These are phyloP conservation scores for Noctua comes DNA, from an alignment of 2,888 invertebrate species.

Conservation along the genomic window DNA sequence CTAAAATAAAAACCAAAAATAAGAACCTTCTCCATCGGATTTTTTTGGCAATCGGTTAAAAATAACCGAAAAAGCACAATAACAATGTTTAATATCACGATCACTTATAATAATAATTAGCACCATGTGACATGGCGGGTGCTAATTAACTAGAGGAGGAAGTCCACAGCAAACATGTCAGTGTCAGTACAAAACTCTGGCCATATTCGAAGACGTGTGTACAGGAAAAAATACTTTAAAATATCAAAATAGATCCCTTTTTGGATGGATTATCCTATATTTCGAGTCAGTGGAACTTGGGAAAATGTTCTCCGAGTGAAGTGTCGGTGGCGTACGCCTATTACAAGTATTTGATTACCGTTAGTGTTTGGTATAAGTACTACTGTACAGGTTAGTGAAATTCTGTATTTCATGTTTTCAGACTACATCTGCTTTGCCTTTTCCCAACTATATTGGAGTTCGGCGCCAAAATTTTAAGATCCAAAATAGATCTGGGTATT, in stretches of 20 bases:
- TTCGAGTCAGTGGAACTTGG: slow-evolving; percentile 5
- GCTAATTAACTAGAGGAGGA: slow-evolving; percentile 46
- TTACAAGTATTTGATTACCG: slow-evolving; percentile 59
- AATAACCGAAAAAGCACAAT: slow-evolving; percentile 16
- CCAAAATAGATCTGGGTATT: neutral
- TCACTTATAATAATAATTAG: slow-evolving; percentile 40
- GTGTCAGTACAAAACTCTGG: slow-evolving; percentile 3
- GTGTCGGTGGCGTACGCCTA: slow-evolving; percentile 64
- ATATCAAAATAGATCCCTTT: slow-evolving; percentile 34
- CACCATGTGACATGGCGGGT: slow-evolving; percentile 42
- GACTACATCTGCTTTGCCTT: neutral
- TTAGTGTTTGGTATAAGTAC: slow-evolving; percentile 46
- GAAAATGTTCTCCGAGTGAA: slow-evolving; percentile 37
- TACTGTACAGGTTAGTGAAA: slow-evolving; percentile 56
- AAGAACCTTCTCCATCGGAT: neutral
- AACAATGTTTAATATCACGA: slow-evolving; percentile 49
- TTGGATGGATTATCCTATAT: slow-evolving; percentile 5
- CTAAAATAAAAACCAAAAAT: neutral
- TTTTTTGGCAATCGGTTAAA: neutral
- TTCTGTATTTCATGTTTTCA: neutral
- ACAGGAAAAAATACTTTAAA: slow-evolving; percentile 3
- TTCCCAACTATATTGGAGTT: neutral
- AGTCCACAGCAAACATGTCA: neutral
- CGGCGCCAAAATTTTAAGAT: neutral
- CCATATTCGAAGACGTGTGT: neutral